Percentiles rank a stretch among this genome's conserved stretches.
These are phyloP conservation scores for Phacellophora camtschatica DNA, from an alignment of 30 jellyfish, hydroid and myxozoan genomes.

Conservation along the genomic window DNA sequence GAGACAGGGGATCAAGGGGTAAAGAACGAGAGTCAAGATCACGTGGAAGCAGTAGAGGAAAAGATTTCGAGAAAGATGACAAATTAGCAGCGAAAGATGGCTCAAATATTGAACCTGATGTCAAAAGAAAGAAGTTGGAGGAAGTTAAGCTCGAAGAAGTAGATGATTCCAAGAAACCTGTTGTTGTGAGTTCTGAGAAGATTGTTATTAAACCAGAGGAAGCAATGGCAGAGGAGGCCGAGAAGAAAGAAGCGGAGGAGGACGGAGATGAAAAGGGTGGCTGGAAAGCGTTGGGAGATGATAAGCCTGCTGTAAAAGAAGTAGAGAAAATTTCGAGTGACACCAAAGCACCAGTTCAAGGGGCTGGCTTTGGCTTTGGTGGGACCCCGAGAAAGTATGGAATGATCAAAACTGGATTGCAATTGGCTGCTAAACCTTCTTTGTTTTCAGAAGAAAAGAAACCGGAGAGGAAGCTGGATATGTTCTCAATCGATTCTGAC, in stretches of 20 bases:
- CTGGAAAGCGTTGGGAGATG: conserved; percentile 29
- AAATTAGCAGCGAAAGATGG: neutral
- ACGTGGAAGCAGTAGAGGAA: neutral
- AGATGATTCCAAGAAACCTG: neutral
- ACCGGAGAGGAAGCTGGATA: conserved; percentile 55
- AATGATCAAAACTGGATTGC: conserved; percentile 4
- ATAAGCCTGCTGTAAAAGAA: neutral
- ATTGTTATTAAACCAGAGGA: neutral
- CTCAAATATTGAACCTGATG: conserved; percentile 21
- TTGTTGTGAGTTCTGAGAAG: conserved; percentile 1
- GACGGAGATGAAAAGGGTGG: conserved; percentile 31
- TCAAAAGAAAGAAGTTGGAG: conserved; percentile 7
- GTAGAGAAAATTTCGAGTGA: neutral
- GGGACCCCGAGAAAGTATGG: conserved; percentile 18
- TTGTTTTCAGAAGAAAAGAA: conserved; percentile 47
- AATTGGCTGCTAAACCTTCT: conserved; percentile 56
- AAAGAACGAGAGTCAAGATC: neutral
- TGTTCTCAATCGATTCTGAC: conserved; percentile 56
- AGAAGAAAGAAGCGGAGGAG: neutral
- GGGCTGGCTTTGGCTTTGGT: conserved; percentile 52
- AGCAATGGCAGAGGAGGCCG: neutral
- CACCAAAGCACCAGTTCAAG: conserved; percentile 1
- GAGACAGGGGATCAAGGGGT: neutral
- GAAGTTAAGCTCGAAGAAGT: no score
- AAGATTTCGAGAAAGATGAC: neutral